Evolutionary conservation across 2,113 vertebrate genomes (phyloP).

Genomic region (Cyphotilapia sp.): DNA sequence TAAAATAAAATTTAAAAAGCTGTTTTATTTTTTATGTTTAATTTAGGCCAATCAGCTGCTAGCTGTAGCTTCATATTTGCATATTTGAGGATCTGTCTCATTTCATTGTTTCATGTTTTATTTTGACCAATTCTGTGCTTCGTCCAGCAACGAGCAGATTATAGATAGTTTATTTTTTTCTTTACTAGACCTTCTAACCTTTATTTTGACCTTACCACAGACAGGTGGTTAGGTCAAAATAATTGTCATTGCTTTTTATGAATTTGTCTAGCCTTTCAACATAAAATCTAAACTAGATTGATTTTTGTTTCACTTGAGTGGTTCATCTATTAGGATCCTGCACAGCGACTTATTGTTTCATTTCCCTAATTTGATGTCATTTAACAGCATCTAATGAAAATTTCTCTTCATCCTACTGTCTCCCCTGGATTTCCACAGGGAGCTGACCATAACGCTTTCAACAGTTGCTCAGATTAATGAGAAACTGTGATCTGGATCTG

Average conservation of each 20-base stretch:
- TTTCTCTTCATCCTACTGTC: not conserved
- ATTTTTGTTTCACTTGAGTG: not conserved
- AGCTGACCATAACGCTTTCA: not conserved
- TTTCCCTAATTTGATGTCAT: not conserved
- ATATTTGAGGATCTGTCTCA: not conserved
- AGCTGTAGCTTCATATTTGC: not conserved
- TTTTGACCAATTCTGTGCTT: not conserved
- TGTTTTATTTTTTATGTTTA: not conserved
- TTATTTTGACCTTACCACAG: not conserved
- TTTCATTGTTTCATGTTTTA: not conserved
- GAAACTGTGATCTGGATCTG: not conserved
- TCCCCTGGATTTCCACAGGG: not conserved
- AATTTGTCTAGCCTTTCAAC: not conserved
- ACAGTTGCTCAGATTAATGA: slow-evolving; percentile 8
- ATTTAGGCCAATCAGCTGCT: not conserved
- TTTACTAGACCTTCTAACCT: not conserved
- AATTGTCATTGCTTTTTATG: not conserved
- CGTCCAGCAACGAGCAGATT: not conserved
- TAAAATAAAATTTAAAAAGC: not conserved
- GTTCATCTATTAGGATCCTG: not conserved
- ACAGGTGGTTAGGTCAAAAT: not conserved
- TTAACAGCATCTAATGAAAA: not conserved
- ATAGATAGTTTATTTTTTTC: not conserved
- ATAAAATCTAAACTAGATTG: not conserved
- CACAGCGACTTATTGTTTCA: not conserved